These are phyloP conservation scores for Lordiphosa stackelbergi DNA, from an alignment of 1,140 invertebrate species.

Conservation along the genomic window DNA sequence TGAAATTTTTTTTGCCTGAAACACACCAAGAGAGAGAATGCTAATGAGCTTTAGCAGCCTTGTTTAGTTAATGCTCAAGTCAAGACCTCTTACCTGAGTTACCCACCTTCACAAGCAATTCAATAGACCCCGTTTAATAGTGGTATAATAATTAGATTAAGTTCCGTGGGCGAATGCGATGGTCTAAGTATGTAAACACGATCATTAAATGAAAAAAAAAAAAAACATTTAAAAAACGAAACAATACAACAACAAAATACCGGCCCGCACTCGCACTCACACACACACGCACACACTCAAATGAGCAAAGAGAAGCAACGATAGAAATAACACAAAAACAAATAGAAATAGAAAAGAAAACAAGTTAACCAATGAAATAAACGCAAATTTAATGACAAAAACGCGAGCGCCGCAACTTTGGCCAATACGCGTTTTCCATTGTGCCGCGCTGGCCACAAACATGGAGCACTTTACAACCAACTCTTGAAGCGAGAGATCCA, in stretches of 20 bases:
- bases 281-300: conserved; percentile 13
- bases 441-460: conserved; percentile 33
- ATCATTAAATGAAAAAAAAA: conserved; percentile 65
- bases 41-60: too few species aligned
- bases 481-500: conserved; percentile 30
- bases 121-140: too few species aligned
- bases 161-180: conserved; percentile 57
- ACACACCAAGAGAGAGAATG: too few species aligned
- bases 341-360: conserved; percentile 57
- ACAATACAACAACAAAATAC: conserved; percentile 38
- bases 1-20: too few species aligned
- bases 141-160: conserved; percentile 37
- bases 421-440: conserved; percentile 69
- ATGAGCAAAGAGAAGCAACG: conserved; percentile 11
- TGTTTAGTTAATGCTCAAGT: too few species aligned
- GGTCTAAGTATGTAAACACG: conserved; percentile 62
- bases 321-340: conserved; percentile 1
- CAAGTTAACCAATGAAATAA: conserved; percentile 74
- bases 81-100: too few species aligned
- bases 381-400: conserved; percentile 75
- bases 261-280: conserved; percentile 5
- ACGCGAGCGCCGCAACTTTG: conserved; percentile 57
- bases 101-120: too few species aligned
- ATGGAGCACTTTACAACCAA: conserved; percentile 36
- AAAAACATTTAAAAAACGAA: conserved; percentile 63